Evolutionary conservation across 2,113 vertebrate genomes (phyloP).

Genomic region (Gymnocephalus cernua): DNA sequence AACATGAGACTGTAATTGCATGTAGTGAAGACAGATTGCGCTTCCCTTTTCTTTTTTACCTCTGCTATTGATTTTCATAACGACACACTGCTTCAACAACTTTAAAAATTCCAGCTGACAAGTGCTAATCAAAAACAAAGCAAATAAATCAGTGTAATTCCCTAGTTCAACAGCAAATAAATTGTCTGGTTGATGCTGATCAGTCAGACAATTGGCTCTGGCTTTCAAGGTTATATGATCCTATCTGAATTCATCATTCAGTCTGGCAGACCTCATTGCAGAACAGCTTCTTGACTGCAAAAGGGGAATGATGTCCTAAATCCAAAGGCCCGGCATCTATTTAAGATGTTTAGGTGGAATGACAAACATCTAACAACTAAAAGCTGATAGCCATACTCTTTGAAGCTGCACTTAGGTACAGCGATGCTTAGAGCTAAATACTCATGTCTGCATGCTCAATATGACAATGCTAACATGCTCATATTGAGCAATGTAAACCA

Average conservation of each 20-base stretch:
- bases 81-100: neutral
- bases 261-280: neutral
- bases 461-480: neutral
- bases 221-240: neutral
- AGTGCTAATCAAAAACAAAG: neutral
- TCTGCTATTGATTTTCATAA: neutral
- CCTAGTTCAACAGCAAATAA: neutral
- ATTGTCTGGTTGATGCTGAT: conserved; percentile 1
- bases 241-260: neutral
- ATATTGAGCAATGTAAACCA: neutral
- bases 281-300: neutral
- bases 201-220: neutral
- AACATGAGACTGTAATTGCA: neutral
- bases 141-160: neutral
- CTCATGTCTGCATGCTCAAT: neutral
- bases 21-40: neutral
- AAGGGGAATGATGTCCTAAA: neutral
- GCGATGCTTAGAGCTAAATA: neutral
- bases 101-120: neutral
- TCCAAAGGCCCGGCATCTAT: neutral
- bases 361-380: neutral
- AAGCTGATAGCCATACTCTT: neutral
- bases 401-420: neutral
- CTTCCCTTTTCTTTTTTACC: neutral
- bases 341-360: neutral